These are phyloP conservation scores for Metopia argyrocephala DNA, from an alignment of 2,888 invertebrate genomes.

Conservation along the genomic window DNA sequence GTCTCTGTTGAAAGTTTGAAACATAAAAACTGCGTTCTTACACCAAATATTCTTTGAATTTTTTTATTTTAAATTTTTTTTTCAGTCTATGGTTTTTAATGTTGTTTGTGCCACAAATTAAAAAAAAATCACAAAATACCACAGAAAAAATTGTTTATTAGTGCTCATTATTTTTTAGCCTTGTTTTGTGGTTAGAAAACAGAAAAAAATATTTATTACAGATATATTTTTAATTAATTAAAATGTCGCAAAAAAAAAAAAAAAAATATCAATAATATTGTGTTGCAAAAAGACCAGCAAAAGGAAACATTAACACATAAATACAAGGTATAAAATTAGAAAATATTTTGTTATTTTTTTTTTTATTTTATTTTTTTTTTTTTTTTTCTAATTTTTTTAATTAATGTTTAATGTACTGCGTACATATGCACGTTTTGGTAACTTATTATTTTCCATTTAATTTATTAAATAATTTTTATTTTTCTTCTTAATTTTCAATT, in stretches of 20 bases:
- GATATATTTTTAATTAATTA: constrained; percentile 47
- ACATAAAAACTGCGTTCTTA: neutral
- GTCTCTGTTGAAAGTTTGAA: neutral
- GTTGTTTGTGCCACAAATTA: neutral
- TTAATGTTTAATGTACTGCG: constrained; percentile 5
- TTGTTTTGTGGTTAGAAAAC: constrained; percentile 31
- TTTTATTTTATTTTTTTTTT: neutral
- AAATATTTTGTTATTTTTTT: neutral
- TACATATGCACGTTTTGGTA: constrained; percentile 24
- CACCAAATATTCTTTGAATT: neutral
- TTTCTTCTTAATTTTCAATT: neutral
- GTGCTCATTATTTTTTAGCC: constrained; percentile 23
- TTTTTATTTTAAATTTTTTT: neutral
- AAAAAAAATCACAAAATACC: neutral
- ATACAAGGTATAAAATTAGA: constrained; percentile 9
- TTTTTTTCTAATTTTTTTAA: constrained; percentile 6
- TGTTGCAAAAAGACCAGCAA: neutral
- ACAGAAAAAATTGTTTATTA: constrained; percentile 8
- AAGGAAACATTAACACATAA: neutral
- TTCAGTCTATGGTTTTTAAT: neutral
- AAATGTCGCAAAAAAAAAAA: constrained; percentile 34
- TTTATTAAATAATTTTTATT: no score
- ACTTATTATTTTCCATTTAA: constrained; percentile 38
- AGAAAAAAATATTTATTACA: constrained; percentile 4
- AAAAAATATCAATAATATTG: neutral